Evolutionary conservation across 2,888 invertebrate species (phyloP).

Genomic region (Corbicula japonica): DNA sequence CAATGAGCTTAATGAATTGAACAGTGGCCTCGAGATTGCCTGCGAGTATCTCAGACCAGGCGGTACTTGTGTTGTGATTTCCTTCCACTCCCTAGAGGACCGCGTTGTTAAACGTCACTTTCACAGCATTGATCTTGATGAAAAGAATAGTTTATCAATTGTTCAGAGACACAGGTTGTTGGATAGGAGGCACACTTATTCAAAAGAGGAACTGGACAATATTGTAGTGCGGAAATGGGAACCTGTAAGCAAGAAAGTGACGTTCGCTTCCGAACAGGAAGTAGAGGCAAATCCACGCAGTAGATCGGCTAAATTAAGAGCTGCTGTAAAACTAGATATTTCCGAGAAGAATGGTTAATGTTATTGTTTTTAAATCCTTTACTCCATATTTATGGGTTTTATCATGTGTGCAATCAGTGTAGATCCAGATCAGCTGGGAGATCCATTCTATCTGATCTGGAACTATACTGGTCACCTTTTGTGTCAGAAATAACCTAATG

Average conservation of each 20-base stretch:
- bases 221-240: conserved; percentile 91
- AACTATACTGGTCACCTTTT: too few species aligned
- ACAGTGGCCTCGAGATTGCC: conserved; percentile 94
- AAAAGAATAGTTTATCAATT: conserved; percentile 67
- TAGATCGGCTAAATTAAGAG: conserved; percentile 95
- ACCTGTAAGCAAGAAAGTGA: conserved; percentile 93
- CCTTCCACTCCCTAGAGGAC: conserved; percentile 98
- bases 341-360: too few species aligned
- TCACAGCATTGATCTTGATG: conserved; percentile 83
- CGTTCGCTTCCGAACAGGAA: conserved; percentile 92
- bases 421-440: too few species aligned
- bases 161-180: conserved; percentile 85
- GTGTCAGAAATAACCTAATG: too few species aligned
- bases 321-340: conserved; percentile 90
- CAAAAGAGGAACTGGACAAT: conserved; percentile 89
- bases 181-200: conserved; percentile 88
- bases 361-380: too few species aligned
- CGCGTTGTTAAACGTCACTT: conserved; percentile 96
- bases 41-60: conserved; percentile 91
- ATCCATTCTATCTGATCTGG: too few species aligned
- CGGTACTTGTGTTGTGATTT: conserved; percentile 93
- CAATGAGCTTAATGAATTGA: conserved; percentile 97
- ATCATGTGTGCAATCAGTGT: too few species aligned
- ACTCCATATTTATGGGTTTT: too few species aligned
- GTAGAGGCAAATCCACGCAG: conserved; percentile 93